A percentile compares a stretch with the other conserved stretches of the same genome.
Conservation (phyloP, 2,888 invertebrate genomes). For the Antheraea assamensis region DNA sequence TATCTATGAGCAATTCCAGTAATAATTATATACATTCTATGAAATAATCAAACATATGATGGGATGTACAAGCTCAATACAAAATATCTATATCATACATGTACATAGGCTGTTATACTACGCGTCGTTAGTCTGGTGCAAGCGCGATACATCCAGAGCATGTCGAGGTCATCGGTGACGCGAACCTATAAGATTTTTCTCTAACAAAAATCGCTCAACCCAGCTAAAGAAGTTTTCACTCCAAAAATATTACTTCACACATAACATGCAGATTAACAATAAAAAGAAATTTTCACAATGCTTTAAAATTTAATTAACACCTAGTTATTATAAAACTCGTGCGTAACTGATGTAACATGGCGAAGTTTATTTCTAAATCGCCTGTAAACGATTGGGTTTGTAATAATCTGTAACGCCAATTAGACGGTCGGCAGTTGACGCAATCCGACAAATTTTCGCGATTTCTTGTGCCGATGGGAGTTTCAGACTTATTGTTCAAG, state of each 20-base stretch:
- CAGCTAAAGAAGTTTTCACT: too few relatives aligned
- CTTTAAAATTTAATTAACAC: constrained; percentile 20
- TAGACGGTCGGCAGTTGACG: constrained; percentile 57
- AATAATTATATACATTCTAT: too few relatives aligned
- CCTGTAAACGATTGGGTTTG: constrained; percentile 64
- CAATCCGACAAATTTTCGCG: constrained; percentile 64
- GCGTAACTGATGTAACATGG: constrained; percentile 41
- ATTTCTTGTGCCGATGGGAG: constrained; percentile 70
- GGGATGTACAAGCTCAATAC: too few relatives aligned
- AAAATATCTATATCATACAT: too few relatives aligned
- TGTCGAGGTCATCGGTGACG: too few relatives aligned
- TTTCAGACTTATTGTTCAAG: constrained; percentile 66
- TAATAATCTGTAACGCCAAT: constrained; percentile 71
- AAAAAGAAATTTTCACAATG: constrained; percentile 15
- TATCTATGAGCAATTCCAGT: too few relatives aligned
- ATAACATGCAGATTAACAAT: neutral
- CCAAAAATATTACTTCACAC: neutral
- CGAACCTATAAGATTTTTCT: too few relatives aligned
- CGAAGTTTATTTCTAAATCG: constrained; percentile 56
- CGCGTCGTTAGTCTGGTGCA: too few relatives aligned
- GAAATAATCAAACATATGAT: too few relatives aligned
- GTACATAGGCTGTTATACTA: too few relatives aligned
- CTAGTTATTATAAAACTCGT: constrained; percentile 30
- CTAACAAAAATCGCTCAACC: too few relatives aligned
- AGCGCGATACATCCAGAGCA: too few relatives aligned